phyloP scores from a whole-genome alignment of 2,113 vertebrate genomes.

The Erythrocercus mccallii region DNA sequence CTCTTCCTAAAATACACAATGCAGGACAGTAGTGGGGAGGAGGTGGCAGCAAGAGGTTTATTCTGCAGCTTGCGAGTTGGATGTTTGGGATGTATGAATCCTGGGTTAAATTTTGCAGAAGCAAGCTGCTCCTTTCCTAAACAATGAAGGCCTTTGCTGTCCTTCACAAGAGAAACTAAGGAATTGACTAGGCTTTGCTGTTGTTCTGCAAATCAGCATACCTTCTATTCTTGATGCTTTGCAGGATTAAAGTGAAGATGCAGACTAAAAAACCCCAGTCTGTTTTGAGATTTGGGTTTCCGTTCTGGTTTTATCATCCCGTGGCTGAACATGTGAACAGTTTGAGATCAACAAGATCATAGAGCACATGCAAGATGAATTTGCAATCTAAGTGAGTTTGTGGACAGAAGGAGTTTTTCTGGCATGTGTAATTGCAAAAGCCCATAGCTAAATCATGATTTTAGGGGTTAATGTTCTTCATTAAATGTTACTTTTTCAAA shows the following conservation, averaged over 20 bases:
- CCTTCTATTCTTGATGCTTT: not conserved
- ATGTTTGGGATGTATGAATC: not conserved
- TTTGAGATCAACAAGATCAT: not conserved
- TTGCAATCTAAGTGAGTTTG: not conserved
- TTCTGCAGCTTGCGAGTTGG: not conserved
- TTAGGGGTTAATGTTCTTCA: not conserved
- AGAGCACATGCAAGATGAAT: not conserved
- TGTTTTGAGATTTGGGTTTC: conserved; percentile 7
- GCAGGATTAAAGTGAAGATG: not conserved
- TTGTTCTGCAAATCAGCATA: not conserved
- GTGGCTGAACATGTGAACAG: not conserved
- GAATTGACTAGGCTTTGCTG: not conserved
- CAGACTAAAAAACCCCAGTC: not conserved
- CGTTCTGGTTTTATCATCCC: not conserved
- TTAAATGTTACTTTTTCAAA: not conserved
- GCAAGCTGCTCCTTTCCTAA: not conserved
- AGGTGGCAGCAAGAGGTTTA: not conserved
- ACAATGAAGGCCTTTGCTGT: not conserved
- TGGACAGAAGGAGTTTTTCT: not conserved
- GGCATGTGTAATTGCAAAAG: not conserved
- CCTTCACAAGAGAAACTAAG: not conserved
- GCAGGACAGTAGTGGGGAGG: not conserved
- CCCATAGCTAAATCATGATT: not conserved
- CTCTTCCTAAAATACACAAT: accelerated
- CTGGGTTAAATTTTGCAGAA: not conserved